Conservation (phyloP, 2,113 vertebrate species). For the Nothocercus nigrocapillus region DNA sequence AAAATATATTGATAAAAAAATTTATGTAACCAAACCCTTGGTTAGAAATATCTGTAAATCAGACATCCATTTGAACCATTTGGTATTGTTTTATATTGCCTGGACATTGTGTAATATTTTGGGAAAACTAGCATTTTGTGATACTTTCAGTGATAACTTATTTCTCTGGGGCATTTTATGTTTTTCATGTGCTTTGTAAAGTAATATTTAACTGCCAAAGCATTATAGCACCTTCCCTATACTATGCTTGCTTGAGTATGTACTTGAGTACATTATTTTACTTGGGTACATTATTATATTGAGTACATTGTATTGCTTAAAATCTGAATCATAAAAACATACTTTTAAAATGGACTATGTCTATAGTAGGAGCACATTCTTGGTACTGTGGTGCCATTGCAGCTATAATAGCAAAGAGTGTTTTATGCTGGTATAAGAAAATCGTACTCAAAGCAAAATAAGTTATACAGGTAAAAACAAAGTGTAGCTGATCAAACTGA, state of each 20-base stretch:
- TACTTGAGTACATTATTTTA: neutral
- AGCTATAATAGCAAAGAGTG: fast-evolving
- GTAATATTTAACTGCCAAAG: neutral
- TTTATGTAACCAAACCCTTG: constrained; percentile 82
- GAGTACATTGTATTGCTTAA: neutral
- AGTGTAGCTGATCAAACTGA: neutral
- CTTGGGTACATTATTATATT: neutral
- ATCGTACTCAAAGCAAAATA: neutral
- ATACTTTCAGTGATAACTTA: neutral
- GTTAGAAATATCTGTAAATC: constrained; percentile 98
- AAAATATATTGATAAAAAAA: constrained; percentile 85
- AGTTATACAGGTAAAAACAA: neutral
- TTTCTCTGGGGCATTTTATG: neutral
- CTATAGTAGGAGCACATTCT: neutral
- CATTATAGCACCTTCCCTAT: neutral
- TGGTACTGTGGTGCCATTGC: neutral
- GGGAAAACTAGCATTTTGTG: neutral
- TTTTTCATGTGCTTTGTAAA: neutral
- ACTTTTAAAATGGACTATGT: neutral
- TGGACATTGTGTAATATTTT: neutral
- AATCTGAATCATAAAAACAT: neutral
- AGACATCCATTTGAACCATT: constrained; percentile 92
- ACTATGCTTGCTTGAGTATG: neutral
- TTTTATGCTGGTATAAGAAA: neutral
- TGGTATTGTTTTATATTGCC: neutral